Evolutionary conservation across 92 coral and sea anemone species (phyloP), one percentile per base, ranked within the genome.

Genomic region (Virgularia gustaviana): DNA sequence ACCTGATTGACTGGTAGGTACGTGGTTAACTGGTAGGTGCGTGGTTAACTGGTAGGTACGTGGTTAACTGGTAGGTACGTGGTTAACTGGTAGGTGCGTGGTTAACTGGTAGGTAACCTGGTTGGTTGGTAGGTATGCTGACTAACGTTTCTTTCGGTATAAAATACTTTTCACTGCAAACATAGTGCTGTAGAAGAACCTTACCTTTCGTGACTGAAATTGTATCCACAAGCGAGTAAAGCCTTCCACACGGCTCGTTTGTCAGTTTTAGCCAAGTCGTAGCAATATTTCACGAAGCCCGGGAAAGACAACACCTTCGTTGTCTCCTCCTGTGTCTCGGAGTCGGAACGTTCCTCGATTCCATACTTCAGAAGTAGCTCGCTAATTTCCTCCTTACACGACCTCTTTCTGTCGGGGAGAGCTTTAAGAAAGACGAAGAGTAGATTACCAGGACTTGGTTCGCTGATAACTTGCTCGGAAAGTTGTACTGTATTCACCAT

Each of bases 161-260:
- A n/a, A n/a, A n/a, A n/a, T n/a, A n/a, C n/a, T n/a, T n/a, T 57
- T 34, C 13, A 57, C 35, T 57, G 29, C 15, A 9, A 57, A 9
- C 10, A 13, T n/a, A 8, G 34, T 19, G 30, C 16, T 20, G 28
- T 18, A n/a, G 6, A 57, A 16, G 30, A 57, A 57, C 27, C 8
- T 36, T 29, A 89, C 98, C 98, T 86, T 70, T 84, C 80, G 62
- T 89, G 86, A 30, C 78, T 82, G 32, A 92, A 74, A 71, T 89
- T 90, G 71, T 89, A 92, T 32, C 98, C 98, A 76, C 98, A 92
- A 38, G 92, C 92, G 27, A 82, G 81, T 10, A 86, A 42, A 16
- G 90, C 96, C 70, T 86, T 89, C 96, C 96, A 92, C 58, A 89
- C 66, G 8, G 78, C 41, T 27, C 98, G 85, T 45, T 82, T 84